A percentile compares a stretch with the other conserved stretches of the same genome.
Evolutionary conservation across 1,140 invertebrate genomes (phyloP).

Genomic region (Papilio glaucus): DNA sequence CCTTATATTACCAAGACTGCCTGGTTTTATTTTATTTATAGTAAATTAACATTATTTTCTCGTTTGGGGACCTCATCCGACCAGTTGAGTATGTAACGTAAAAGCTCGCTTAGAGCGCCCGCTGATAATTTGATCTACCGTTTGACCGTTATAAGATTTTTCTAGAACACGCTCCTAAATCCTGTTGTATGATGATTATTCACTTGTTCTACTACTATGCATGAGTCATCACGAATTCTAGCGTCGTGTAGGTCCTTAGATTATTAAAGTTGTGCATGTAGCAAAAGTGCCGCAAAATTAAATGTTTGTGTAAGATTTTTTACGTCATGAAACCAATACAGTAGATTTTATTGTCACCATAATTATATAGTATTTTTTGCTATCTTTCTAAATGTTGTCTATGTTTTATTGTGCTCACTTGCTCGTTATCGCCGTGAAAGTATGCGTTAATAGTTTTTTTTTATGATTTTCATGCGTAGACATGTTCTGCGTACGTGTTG

Average conservation of each 20-base stretch:
- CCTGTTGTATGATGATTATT: no score
- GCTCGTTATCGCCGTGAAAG: not conserved
- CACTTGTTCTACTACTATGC: not conserved
- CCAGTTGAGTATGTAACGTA: not conserved
- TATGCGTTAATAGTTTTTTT: not conserved
- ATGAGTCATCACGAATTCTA: no score
- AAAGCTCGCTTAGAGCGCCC: not conserved
- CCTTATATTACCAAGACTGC: no score
- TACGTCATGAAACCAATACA: no score
- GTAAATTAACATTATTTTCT: not conserved
- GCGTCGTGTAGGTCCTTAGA: no score
- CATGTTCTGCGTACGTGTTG: constrained; percentile 12
- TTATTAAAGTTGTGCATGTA: no score
- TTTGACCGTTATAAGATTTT: not conserved
- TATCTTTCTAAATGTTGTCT: not conserved
- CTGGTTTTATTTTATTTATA: not conserved
- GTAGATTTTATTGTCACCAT: no score
- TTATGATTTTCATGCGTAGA: constrained; percentile 19
- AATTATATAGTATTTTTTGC: no score
- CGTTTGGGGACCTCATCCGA: not conserved
- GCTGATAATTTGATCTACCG: not conserved
- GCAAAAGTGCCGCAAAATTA: no score
- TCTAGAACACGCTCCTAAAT: not conserved
- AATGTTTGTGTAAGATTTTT: no score
- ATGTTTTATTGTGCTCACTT: not conserved